phyloP scores from a whole-genome alignment of 2,888 invertebrate genomes.

The Stenichneumon culpator region DNA sequence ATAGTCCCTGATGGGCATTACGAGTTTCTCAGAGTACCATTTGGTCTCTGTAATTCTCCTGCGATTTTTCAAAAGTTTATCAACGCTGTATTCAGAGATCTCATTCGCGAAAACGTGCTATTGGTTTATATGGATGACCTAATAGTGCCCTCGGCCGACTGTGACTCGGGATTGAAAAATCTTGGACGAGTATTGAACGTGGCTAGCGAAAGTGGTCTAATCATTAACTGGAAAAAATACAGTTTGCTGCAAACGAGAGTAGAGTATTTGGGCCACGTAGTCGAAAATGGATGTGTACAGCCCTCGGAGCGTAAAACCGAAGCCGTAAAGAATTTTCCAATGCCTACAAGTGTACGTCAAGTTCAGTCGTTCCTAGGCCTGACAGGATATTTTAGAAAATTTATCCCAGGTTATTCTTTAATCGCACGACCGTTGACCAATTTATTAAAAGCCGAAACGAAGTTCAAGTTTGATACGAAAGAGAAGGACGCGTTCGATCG shows the following conservation, averaged over 20 bases:
- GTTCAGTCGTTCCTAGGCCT: conserved; percentile 67
- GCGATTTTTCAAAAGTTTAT: conserved; percentile 70
- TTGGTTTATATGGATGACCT: conserved; percentile 54
- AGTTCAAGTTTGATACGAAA: conserved; percentile 54
- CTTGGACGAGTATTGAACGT: conserved; percentile 24
- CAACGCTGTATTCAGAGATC: conserved; percentile 64
- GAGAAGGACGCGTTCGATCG: conserved; percentile 63
- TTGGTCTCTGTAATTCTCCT: conserved; percentile 73
- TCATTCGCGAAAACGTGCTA: conserved; percentile 40
- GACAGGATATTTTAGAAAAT: conserved; percentile 69
- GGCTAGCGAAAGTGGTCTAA: conserved; percentile 37
- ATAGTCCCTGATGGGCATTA: conserved; percentile 71
- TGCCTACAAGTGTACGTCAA: conserved; percentile 54
- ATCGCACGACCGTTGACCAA: conserved; percentile 67
- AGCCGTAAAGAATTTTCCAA: conserved; percentile 68
- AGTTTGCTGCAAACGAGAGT: conserved; percentile 25
- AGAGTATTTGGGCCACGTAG: conserved; percentile 28
- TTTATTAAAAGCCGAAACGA: conserved; percentile 47
- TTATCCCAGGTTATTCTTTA: conserved; percentile 61
- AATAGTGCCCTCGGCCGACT: conserved; percentile 27
- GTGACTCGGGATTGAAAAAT: conserved; percentile 39
- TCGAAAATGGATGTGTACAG: conserved; percentile 36
- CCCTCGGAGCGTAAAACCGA: conserved; percentile 56
- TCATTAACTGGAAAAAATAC: conserved; percentile 57
- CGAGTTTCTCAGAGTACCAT: conserved; percentile 71